Evolutionary conservation across 2,113 vertebrate species (phyloP), one percentile per base, ranked within the genome.

Genomic region (Aegithalos caudatus): DNA sequence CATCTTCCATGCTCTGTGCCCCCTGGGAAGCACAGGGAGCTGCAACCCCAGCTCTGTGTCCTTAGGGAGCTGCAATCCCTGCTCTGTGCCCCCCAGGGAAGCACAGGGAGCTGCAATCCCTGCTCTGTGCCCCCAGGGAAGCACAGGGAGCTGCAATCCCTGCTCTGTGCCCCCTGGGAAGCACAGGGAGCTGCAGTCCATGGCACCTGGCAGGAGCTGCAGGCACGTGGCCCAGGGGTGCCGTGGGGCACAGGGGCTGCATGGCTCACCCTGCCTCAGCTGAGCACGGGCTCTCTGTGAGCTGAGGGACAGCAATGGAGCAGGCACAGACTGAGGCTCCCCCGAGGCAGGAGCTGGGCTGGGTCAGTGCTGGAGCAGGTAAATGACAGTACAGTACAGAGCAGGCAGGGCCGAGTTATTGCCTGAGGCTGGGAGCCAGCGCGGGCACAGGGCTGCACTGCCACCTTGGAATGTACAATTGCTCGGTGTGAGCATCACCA

Each of bases 381-480:
- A 37, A 51, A 9, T 45, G 88, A 80, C 96, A 94, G 92, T 42
- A 96, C 92, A 95, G 94, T 40, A 72, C 48, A 78, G 58, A 79
- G n/a, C 27, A 66, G 48, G 20, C 54, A 81, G 33, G 45, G 72
- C 64, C 72, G 38, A 79, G 86, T 97, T 97, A 98, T 92, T 97
- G 97, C 97, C 97, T 84, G 91, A 88, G 95, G 95, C 93, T 95
- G 2, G 13, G 69, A 87, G 81, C 77, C 85, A 65, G 72, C 84
- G 29, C 54, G 23, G 92, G 93, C 96, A 93, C 86, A 27, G 86
- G 81, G 64, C 64, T 35, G 57, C 10, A 0, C 66, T 85, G 94
- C 86, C 92, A 72, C 70, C 14, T 56, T 69, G 94, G 94, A 98
- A 97, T 97, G 97, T 97, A 94, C 69, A 73, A 71, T 5, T 53